Conservation (phyloP, 2,888 invertebrate species). For the Catotricha subobsoleta region DNA sequence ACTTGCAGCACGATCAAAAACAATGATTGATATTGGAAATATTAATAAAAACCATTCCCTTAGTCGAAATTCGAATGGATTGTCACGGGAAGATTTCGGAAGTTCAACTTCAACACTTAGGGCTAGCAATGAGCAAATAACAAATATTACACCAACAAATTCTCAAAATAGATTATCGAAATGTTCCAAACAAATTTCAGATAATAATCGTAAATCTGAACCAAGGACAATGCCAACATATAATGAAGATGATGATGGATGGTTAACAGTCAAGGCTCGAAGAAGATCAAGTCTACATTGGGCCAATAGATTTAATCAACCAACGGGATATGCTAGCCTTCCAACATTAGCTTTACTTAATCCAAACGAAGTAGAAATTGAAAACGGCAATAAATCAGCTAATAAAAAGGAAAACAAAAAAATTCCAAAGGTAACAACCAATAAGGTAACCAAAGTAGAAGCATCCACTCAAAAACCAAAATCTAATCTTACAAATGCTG, state of each 20-base stretch:
- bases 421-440: neutral
- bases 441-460: neutral
- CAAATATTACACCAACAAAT: slow-evolving; percentile 22
- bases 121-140: slow-evolving; percentile 26
- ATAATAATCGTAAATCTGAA: slow-evolving; percentile 20
- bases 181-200: slow-evolving; percentile 7
- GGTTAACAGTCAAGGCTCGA: slow-evolving; percentile 74
- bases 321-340: slow-evolving; percentile 64
- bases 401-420: slow-evolving; percentile 7
- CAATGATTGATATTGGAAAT: slow-evolving; percentile 26
- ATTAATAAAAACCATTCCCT: slow-evolving; percentile 5
- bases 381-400: slow-evolving; percentile 8
- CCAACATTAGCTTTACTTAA: slow-evolving; percentile 44
- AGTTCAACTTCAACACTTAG: slow-evolving; percentile 29
- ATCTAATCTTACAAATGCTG: neutral
- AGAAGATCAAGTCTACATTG: slow-evolving; percentile 50
- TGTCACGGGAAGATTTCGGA: slow-evolving; percentile 22
- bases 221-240: slow-evolving; percentile 23
- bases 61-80: slow-evolving; percentile 9
- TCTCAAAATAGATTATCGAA: slow-evolving; percentile 4
- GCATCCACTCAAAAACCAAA: neutral
- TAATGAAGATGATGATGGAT: slow-evolving; percentile 50
- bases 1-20: slow-evolving; percentile 25
- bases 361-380: slow-evolving; percentile 19
- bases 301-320: slow-evolving; percentile 62